phyloP scores from a whole-genome alignment of 2,888 invertebrate genomes.

The Aquatica leii region DNA sequence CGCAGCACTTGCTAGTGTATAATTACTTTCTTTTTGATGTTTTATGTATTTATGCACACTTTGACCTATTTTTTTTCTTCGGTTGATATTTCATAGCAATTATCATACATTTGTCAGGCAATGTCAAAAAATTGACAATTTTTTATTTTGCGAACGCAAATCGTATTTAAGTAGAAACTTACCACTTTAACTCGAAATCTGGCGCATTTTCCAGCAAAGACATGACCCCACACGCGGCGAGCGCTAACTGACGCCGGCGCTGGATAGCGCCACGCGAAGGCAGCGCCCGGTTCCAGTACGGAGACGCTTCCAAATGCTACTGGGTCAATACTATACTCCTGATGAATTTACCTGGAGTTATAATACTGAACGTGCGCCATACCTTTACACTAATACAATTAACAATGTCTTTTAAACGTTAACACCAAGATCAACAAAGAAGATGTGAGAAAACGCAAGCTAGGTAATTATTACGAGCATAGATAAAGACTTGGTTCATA shows the following conservation, averaged over 20 bases:
- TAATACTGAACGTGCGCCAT: conserved; percentile 50
- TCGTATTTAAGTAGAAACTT: conserved; percentile 44
- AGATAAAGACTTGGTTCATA: no score
- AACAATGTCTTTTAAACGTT: background rate
- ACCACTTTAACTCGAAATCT: conserved; percentile 56
- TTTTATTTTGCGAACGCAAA: no score
- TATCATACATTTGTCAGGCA: no score
- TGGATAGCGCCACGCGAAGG: conserved; percentile 56
- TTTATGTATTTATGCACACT: no score
- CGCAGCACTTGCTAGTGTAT: no score
- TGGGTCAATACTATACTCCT: conserved; percentile 58
- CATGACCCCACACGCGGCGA: conserved; percentile 58
- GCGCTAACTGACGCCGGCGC: conserved; percentile 59
- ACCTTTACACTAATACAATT: conserved; percentile 43
- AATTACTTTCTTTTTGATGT: no score
- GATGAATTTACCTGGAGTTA: conserved; percentile 51
- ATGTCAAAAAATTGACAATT: no score
- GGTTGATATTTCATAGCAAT: no score
- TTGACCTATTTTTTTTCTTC: no score
- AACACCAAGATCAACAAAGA: no score
- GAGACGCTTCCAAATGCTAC: conserved; percentile 57
- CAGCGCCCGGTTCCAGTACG: conserved; percentile 58
- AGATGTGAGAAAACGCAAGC: no score
- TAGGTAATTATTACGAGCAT: no score
- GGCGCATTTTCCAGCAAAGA: conserved; percentile 56